Percentiles rank a stretch among this genome's conserved stretches.
These are phyloP conservation scores for Lonchura striata DNA, from an alignment of 2,113 vertebrate species.

Conservation along the genomic window DNA sequence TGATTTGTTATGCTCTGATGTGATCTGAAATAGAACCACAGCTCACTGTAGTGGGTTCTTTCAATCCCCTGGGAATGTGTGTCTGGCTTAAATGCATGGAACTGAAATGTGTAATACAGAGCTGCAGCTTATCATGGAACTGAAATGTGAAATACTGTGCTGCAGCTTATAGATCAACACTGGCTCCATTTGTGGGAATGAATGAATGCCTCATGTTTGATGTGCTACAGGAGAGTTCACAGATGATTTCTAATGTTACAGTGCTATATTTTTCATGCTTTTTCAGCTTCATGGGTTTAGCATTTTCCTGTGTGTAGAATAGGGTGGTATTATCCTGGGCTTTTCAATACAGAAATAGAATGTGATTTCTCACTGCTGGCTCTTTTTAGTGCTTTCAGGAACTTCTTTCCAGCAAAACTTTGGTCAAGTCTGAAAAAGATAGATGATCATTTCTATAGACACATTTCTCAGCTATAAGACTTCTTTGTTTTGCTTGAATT, in stretches of 20 bases:
- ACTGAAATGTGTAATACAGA: slow-evolving; percentile 47
- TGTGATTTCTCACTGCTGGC: background rate
- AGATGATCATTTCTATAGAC: background rate
- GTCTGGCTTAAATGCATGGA: slow-evolving; percentile 49
- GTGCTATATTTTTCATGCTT: background rate
- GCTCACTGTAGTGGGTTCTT: slow-evolving; percentile 34
- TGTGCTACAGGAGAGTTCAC: slow-evolving; percentile 22
- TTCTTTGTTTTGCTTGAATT: background rate
- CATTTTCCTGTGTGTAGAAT: background rate
- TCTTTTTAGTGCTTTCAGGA: background rate
- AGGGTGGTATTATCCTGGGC: background rate
- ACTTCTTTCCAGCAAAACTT: background rate
- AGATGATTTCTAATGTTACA: slow-evolving; percentile 35
- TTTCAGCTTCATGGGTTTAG: background rate
- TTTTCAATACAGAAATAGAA: background rate
- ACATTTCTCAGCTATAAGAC: background rate
- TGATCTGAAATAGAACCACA: slow-evolving; percentile 40
- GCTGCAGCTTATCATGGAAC: slow-evolving; percentile 46
- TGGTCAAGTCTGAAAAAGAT: background rate
- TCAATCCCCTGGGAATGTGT: slow-evolving; percentile 46
- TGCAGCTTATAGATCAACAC: slow-evolving; percentile 58
- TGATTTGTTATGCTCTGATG: slow-evolving; percentile 55
- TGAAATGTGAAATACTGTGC: slow-evolving; percentile 39
- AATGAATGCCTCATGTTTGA: slow-evolving; percentile 47
- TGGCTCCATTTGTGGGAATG: slow-evolving; percentile 39